These are phyloP conservation scores for Pogonomyrmex californicus DNA, from an alignment of 1,140 invertebrate genomes.

Conservation along the genomic window DNA sequence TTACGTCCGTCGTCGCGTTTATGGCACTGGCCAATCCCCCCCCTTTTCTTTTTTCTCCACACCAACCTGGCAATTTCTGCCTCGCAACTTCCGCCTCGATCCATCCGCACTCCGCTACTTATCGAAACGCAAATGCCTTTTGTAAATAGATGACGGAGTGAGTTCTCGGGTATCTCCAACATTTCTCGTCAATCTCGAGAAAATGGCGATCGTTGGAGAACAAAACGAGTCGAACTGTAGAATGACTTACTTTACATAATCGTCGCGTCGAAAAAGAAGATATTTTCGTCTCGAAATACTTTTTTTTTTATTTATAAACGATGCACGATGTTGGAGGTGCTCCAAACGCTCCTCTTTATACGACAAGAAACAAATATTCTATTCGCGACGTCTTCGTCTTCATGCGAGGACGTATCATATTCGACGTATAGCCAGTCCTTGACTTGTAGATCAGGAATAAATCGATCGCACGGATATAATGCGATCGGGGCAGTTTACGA, in stretches of 20 bases:
- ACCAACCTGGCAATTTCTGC: conserved; percentile 10
- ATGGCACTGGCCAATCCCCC: conserved; percentile 1
- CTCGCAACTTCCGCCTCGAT: background rate
- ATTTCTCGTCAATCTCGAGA: background rate
- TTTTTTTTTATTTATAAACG: background rate
- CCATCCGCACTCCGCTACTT: background rate
- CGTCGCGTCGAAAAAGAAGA: background rate
- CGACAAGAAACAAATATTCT: background rate
- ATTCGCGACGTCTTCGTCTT: background rate
- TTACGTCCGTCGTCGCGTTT: conserved; percentile 32
- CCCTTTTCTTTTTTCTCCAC: background rate
- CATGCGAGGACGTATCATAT: background rate
- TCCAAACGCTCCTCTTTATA: background rate
- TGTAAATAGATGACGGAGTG: conserved; percentile 7
- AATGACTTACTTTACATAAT: background rate
- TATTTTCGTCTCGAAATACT: background rate
- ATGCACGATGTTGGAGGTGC: background rate
- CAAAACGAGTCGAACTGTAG: background rate
- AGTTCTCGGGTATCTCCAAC: background rate
- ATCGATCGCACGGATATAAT: conserved; percentile 53
- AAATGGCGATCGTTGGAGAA: background rate
- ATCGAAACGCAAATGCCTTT: conserved; percentile 32
- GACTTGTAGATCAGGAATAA: conserved; percentile 42
- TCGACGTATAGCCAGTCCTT: conserved; percentile 18
- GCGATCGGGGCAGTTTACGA: conserved; percentile 39